Evolutionary conservation across 1,140 invertebrate genomes (phyloP).

Genomic region (Neelides sp.): DNA sequence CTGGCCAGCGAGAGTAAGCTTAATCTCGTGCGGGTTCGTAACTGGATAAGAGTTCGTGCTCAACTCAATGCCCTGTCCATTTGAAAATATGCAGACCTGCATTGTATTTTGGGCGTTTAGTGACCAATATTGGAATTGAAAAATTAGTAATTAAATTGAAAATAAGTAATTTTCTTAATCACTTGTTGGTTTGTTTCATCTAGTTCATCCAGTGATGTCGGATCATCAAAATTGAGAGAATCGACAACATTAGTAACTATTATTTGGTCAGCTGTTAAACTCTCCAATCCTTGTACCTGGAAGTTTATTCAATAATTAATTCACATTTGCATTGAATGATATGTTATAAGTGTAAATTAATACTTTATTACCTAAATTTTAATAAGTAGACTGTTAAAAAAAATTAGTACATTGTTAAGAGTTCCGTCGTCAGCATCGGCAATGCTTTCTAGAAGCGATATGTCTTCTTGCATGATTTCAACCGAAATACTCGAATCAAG

Average conservation of each 20-base stretch:
- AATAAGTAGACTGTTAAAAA: background rate
- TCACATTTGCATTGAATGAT: background rate
- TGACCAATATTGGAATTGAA: constrained; percentile 26
- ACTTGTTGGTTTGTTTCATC: constrained; percentile 20
- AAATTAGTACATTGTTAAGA: constrained; percentile 13
- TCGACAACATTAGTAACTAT: constrained; percentile 24
- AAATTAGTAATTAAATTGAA: constrained; percentile 3
- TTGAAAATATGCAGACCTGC: no score
- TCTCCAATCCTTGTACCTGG: constrained; percentile 19
- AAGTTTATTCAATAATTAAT: background rate
- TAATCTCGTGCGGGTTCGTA: no score
- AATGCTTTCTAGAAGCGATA: constrained; percentile 26
- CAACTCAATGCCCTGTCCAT: no score
- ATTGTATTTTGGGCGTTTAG: constrained; percentile 7
- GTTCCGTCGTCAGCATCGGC: constrained; percentile 18
- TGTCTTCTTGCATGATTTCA: constrained; percentile 28
- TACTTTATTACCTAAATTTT: no score
- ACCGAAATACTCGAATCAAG: constrained; percentile 25
- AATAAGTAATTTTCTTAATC: background rate
- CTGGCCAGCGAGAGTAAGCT: no score
- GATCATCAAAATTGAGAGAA: constrained; percentile 19
- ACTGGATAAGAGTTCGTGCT: no score
- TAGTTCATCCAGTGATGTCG: constrained; percentile 11
- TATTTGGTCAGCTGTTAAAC: constrained; percentile 18
- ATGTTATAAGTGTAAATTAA: no score